Conservation (phyloP, 2,797 vertebrate species). For the Steatocranus sp. region DNA sequence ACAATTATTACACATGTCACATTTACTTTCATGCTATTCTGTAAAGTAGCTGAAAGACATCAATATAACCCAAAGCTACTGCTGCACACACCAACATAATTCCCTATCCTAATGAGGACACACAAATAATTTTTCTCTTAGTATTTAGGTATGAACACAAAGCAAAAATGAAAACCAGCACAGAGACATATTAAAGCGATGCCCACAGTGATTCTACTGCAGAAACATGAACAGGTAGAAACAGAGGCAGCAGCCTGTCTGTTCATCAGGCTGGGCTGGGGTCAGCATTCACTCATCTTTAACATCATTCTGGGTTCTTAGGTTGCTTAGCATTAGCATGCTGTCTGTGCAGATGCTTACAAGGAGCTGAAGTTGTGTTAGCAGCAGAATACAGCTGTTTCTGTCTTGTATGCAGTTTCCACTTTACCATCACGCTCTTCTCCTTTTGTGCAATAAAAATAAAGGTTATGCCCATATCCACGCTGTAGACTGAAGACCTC, state of each 20-base stretch:
- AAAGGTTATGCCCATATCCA: not conserved
- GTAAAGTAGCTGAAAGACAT: not conserved
- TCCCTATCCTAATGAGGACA: not conserved
- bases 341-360: not conserved
- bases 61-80: not conserved
- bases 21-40: not conserved
- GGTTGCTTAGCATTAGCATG: not conserved
- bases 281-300: not conserved
- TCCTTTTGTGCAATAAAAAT: not conserved
- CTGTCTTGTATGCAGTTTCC: not conserved
- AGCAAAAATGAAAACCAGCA: not conserved
- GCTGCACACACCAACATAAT: not conserved
- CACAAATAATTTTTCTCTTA: not conserved
- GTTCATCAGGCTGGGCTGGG: not conserved
- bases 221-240: not conserved
- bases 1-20: not conserved
- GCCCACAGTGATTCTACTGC: not conserved
- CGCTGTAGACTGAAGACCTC: not conserved
- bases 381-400: not conserved
- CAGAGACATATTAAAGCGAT: not conserved
- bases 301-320: not conserved
- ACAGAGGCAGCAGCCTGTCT: not conserved
- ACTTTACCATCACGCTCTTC: not conserved
- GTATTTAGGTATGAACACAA: not conserved
- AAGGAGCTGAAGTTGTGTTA: not conserved